These are phyloP conservation scores for Aelia acuminata DNA, from an alignment of 2,888 invertebrate species.

Conservation along the genomic window DNA sequence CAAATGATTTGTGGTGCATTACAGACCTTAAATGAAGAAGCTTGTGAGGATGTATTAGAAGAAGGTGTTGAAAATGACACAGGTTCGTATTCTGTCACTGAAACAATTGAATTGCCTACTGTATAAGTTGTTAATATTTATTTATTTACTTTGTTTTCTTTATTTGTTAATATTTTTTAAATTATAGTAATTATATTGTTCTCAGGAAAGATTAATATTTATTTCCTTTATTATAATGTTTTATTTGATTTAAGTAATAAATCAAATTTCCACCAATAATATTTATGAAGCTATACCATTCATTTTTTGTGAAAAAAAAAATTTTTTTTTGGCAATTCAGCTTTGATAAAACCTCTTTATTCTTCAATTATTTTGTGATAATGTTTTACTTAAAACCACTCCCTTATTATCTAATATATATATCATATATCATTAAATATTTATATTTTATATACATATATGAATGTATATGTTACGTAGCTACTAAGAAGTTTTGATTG, in stretches of 20 bases:
- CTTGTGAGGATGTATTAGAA: slow-evolving; percentile 90
- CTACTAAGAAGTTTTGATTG: neutral
- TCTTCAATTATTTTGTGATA: neutral
- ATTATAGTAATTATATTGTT: neutral
- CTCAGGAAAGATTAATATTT: neutral
- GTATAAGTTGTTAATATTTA: neutral
- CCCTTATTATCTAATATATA: too few species aligned
- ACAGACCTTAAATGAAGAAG: slow-evolving; percentile 93
- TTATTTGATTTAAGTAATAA: neutral
- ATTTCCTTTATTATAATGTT: neutral
- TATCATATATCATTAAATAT: too few species aligned
- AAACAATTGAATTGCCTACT: slow-evolving; percentile 22
- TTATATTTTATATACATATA: too few species aligned
- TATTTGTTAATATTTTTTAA: too few species aligned
- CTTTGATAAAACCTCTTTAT: neutral
- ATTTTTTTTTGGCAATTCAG: neutral
- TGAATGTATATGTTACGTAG: too few species aligned
- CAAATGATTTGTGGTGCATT: slow-evolving; percentile 95
- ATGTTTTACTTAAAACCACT: neutral
- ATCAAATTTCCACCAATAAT: neutral
- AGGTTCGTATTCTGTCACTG: slow-evolving; percentile 61
- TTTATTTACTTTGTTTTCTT: too few species aligned
- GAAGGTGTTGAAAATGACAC: slow-evolving; percentile 67
- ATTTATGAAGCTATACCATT: neutral
- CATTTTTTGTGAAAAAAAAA: too few species aligned